Evolutionary conservation across 1,140 invertebrate species (phyloP), one percentile per base, ranked within the genome.

Genomic region (Oppia nitens): DNA sequence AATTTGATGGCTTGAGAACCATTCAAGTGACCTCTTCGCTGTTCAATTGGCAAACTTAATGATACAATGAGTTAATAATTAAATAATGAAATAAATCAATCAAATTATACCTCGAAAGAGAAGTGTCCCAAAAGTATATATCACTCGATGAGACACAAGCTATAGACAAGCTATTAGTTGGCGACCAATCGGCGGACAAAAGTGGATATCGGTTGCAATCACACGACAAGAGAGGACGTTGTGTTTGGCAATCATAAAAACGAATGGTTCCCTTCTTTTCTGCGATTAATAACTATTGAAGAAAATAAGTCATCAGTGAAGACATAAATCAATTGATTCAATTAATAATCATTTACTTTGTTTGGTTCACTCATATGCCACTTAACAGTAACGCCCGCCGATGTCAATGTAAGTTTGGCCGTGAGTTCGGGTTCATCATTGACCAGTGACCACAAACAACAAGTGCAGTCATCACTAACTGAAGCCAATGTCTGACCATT

Each of bases 391-490:
- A 84, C 73, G 20, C 76, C 77, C 59, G 83, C 78, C 6, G 83
- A 82, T n/a, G 77, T 77, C 11, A 87, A 70, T 54, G 74, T 73
- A 68, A 28, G 20, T 57, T 48, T 28, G n/a, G 47, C 3, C 29
- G 24, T 24, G 6, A 32, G 11, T 52, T 21, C 24, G 47, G 3
- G n/a, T 21, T 2, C 40, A 11, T 1, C 14, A 23, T 9, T 28
- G 4, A 64, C 54, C 20, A 63, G 52, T 49, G 40, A 74, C 83
- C 83, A 86, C 23, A 87, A 68, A 64, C 78, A 76, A 67, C 82
- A 84, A 0, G 81, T 82, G 47, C 80, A 77, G 69, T 87, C 84
- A 71, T 87, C 84, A 60, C 83, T 82, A 12, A 80, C 80, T 47
- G 82, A 84, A 20, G 81, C 83, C 45, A 87, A 65, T 55, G 77